These are phyloP conservation scores for Pandemis corylana DNA, from an alignment of 2,888 invertebrate species.

Conservation along the genomic window DNA sequence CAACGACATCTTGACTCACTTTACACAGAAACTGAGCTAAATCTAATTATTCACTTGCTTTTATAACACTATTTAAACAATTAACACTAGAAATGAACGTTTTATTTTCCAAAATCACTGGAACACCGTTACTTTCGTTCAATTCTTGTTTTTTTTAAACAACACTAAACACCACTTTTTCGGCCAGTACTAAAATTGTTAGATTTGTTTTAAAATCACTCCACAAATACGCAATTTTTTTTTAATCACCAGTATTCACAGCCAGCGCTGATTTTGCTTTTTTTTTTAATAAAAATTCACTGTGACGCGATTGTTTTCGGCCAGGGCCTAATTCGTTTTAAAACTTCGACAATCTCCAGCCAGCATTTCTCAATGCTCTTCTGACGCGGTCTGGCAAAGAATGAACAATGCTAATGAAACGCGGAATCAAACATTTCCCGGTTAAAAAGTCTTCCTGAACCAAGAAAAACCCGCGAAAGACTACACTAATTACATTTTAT, in stretches of 20 bases:
- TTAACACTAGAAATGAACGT: neutral
- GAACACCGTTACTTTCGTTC: neutral
- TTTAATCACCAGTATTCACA: neutral
- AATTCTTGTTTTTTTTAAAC: neutral
- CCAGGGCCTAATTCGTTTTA: constrained; percentile 2
- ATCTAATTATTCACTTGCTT: neutral
- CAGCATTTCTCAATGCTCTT: constrained; percentile 2
- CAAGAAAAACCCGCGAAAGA: neutral
- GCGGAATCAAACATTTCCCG: constrained; percentile 27
- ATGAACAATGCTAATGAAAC: neutral
- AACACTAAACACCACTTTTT: neutral
- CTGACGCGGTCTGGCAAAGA: constrained; percentile 2
- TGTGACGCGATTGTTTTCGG: constrained; percentile 1
- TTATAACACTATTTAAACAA: neutral
- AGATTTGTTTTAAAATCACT: too few species aligned
- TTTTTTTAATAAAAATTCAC: neutral
- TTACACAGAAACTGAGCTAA: neutral
- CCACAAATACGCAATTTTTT: neutral
- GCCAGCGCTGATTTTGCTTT: neutral
- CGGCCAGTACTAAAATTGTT: neutral
- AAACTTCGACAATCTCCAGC: neutral
- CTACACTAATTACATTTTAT: constrained; percentile 7
- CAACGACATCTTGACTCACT: constrained; percentile 43
- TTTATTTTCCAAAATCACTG: constrained; percentile 16
- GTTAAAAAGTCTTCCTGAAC: constrained; percentile 11